Conservation (phyloP, 2,113 vertebrate species). For the Passer domesticus region DNA sequence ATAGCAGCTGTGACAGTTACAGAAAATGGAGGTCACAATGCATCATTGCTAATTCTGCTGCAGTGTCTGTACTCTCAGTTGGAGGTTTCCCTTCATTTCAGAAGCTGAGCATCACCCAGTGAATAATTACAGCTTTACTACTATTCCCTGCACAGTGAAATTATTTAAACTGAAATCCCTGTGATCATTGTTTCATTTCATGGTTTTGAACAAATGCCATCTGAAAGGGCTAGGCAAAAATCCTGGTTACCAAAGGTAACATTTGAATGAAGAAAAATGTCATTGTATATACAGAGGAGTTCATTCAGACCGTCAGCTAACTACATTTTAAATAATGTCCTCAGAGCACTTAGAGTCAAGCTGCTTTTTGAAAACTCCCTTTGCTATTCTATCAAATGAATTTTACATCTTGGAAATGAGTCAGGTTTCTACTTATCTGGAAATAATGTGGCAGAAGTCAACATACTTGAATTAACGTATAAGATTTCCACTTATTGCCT, state of each 20-base stretch:
- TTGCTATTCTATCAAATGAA: background rate
- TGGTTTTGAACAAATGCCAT: background rate
- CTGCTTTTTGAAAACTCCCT: background rate
- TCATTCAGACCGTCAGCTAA: background rate
- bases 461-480: constrained; percentile 14
- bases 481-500: background rate
- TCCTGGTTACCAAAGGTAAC: background rate
- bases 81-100: background rate
- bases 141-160: background rate
- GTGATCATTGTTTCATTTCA: background rate
- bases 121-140: constrained; percentile 14
- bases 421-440: constrained; percentile 32
- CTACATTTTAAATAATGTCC: background rate
- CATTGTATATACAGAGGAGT: background rate
- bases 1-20: constrained; percentile 1
- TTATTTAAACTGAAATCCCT: background rate
- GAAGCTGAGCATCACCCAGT: background rate
- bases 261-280: background rate
- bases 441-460: background rate
- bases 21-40: background rate
- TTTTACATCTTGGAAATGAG: constrained; percentile 13
- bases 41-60: background rate
- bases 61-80: background rate
- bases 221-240: background rate
- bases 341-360: background rate